A percentile compares a stretch with the other conserved stretches of the same genome.
Conservation (phyloP, 1,140 invertebrate genomes). For the Zaprionus inermis region DNA sequence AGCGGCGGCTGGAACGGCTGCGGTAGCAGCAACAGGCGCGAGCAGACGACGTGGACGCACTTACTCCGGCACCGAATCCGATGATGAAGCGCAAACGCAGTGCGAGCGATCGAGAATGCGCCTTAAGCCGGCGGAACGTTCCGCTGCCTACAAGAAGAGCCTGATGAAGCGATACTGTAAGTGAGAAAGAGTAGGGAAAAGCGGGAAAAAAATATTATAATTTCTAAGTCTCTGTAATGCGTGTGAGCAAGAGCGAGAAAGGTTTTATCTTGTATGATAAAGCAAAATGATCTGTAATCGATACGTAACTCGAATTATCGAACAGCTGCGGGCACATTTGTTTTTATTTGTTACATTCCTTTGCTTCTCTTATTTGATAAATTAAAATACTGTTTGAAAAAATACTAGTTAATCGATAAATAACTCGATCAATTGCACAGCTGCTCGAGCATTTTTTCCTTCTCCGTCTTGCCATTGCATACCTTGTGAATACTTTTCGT, state of each 20-base stretch:
- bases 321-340: too few relatives aligned
- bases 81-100: slow-evolving; percentile 89
- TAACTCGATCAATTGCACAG: neutral
- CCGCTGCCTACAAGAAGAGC: slow-evolving; percentile 94
- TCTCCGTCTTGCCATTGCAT: neutral
- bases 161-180: slow-evolving; percentile 95
- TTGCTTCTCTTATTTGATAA: neutral
- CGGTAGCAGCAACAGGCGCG: slow-evolving; percentile 31
- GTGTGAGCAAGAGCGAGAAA: neutral
- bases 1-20: slow-evolving; percentile 46
- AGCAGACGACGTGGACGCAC: slow-evolving; percentile 83
- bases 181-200: slow-evolving; percentile 83
- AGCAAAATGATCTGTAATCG: too few relatives aligned
- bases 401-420: neutral
- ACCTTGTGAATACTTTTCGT: neutral
- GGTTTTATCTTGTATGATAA: too few relatives aligned
- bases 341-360: neutral
- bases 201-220: neutral
- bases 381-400: neutral
- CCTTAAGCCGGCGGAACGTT: slow-evolving; percentile 85
- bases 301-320: too few relatives aligned
- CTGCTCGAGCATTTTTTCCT: neutral
- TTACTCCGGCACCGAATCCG: slow-evolving; percentile 90
- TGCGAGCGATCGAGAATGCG: slow-evolving; percentile 72
- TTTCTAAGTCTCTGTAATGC: neutral